Percentiles rank a stretch among this genome's conserved stretches.
Conservation (phyloP, 2,113 vertebrate species). For the Psammodynastes pulverulentus region DNA sequence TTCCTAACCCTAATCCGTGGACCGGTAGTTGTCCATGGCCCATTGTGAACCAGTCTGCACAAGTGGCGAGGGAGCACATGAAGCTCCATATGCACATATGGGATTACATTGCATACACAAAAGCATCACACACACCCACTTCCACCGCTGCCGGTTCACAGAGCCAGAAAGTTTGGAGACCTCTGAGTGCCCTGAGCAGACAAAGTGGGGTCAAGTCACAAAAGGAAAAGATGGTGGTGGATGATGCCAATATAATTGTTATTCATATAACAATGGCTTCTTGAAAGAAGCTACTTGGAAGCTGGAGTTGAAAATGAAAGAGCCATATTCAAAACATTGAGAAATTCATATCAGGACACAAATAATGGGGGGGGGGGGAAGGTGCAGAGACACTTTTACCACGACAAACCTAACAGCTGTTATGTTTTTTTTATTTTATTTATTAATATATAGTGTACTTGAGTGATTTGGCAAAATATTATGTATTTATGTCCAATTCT, state of each 20-base stretch:
- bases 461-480: background rate
- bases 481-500: no score
- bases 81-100: no score
- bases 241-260: background rate
- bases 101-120: background rate
- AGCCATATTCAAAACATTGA: background rate
- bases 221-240: background rate
- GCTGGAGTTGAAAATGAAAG: background rate
- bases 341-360: background rate
- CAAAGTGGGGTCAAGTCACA: background rate
- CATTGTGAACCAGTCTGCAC: no score
- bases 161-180: background rate
- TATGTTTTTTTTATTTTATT: background rate
- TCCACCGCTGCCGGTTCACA: background rate
- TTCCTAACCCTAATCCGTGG: no score
- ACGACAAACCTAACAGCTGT: background rate
- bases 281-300: background rate
- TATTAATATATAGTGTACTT: background rate
- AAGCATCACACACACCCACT: background rate
- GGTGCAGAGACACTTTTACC: background rate
- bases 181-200: background rate
- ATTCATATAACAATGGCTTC: background rate
- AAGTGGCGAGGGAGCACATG: no score
- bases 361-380: background rate
- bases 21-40: no score